Evolutionary conservation across 2,113 vertebrate species (phyloP).

Genomic region (Crotalus tigris): DNA sequence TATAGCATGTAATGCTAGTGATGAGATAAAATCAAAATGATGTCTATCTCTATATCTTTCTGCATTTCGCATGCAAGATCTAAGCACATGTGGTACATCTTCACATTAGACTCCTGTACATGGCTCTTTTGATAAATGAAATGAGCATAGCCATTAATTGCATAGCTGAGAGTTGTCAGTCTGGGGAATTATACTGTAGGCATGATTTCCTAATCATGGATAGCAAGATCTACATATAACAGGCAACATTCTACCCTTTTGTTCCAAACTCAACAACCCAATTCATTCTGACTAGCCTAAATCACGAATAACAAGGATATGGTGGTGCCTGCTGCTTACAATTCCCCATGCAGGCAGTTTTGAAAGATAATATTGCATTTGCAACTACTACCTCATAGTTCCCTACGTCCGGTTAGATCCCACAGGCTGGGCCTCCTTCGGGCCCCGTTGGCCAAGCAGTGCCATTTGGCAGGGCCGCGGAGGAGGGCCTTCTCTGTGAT

Average conservation of each 20-base stretch:
- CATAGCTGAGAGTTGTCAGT: background rate
- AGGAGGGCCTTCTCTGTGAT: too few species aligned
- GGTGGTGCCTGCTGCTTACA: background rate
- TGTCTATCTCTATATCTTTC: background rate
- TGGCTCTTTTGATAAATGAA: background rate
- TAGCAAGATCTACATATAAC: background rate
- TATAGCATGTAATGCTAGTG: background rate
- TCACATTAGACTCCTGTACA: background rate
- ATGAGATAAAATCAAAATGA: background rate
- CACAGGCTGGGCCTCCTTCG: too few species aligned
- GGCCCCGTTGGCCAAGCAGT: too few species aligned
- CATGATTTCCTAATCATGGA: background rate
- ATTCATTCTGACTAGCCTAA: background rate
- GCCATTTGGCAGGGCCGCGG: too few species aligned
- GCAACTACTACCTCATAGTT: background rate
- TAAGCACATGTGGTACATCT: background rate
- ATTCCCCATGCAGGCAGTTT: background rate
- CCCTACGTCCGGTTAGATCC: too few species aligned
- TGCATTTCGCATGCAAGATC: background rate
- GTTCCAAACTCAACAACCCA: background rate
- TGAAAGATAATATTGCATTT: background rate
- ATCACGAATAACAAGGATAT: background rate
- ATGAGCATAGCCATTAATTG: background rate
- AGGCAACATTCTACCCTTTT: background rate
- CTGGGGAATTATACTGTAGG: background rate